phyloP scores from a whole-genome alignment of 2,888 invertebrate genomes.

The Heliothis peltigera region DNA sequence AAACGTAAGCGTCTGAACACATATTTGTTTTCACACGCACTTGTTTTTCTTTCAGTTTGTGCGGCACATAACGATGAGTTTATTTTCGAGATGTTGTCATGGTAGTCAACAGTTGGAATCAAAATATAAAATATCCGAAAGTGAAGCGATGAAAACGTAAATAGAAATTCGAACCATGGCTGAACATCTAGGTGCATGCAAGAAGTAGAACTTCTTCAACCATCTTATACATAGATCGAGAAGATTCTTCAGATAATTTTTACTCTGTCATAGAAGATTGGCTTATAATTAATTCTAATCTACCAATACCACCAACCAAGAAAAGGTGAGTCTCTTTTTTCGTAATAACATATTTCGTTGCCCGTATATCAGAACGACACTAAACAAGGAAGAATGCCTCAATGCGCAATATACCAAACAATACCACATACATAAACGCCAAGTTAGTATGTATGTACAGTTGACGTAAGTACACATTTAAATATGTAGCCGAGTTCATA shows the following conservation, averaged over 20 bases:
- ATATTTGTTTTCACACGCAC: slow-evolving; percentile 53
- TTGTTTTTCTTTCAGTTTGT: slow-evolving; percentile 41
- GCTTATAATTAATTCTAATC: too few relatives aligned
- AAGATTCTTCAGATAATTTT: too few relatives aligned
- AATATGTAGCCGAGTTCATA: slow-evolving; percentile 85
- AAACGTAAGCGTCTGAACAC: slow-evolving; percentile 40
- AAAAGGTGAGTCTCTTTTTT: not conserved
- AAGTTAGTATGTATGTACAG: slow-evolving; percentile 62
- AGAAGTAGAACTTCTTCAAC: too few relatives aligned
- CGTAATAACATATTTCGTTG: not conserved
- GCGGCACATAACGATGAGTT: slow-evolving; percentile 12
- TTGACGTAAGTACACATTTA: slow-evolving; percentile 77
- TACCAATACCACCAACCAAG: not conserved
- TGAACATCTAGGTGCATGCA: too few relatives aligned
- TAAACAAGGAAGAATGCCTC: slow-evolving; percentile 49
- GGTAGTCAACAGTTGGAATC: not conserved
- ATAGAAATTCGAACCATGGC: too few relatives aligned
- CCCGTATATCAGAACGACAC: slow-evolving; percentile 29
- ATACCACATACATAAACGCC: slow-evolving; percentile 40
- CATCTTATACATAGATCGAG: too few relatives aligned
- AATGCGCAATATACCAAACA: slow-evolving; percentile 55
- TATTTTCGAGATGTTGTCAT: not conserved
- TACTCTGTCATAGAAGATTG: too few relatives aligned
- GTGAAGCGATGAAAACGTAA: too few relatives aligned
- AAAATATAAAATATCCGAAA: not conserved